phyloP scores from a whole-genome alignment of 2,888 invertebrate genomes.

The Margaritifera margaritifera region DNA sequence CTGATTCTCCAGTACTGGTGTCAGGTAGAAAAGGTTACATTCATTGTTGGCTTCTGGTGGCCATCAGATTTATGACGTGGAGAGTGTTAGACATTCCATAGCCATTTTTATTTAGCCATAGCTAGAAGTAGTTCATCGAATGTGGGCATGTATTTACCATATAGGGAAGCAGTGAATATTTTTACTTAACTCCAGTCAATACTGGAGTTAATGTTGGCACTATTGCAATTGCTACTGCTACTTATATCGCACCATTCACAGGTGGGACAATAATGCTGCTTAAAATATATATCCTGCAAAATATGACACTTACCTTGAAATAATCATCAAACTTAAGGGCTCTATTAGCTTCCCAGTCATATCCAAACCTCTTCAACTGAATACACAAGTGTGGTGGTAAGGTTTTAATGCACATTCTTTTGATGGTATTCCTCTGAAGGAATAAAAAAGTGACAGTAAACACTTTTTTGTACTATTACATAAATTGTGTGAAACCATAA shows the following conservation, averaged over 20 bases:
- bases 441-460: constrained; percentile 1
- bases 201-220: no score
- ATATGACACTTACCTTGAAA: constrained; percentile 68
- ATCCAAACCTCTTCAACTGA: constrained; percentile 76
- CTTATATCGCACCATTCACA: not conserved
- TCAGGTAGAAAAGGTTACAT: no score
- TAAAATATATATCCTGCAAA: not conserved
- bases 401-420: constrained; percentile 75
- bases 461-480: not conserved
- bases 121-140: no score
- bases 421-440: constrained; percentile 74
- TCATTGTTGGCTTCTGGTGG: no score
- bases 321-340: constrained; percentile 76
- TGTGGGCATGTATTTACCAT: no score
- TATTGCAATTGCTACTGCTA: no score
- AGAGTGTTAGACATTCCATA: no score
- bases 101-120: no score
- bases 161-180: no score
- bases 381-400: constrained; percentile 75
- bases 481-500: not conserved
- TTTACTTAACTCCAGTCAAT: no score
- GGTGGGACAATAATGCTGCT: not conserved
- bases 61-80: no score
- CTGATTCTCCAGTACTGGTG: no score
- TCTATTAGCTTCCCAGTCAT: constrained; percentile 75